Percentiles rank a stretch among this genome's conserved stretches.
These are phyloP conservation scores for Chiridota heheva DNA, from an alignment of 35 echinoderm and acorn worm genomes.

Conservation along the genomic window DNA sequence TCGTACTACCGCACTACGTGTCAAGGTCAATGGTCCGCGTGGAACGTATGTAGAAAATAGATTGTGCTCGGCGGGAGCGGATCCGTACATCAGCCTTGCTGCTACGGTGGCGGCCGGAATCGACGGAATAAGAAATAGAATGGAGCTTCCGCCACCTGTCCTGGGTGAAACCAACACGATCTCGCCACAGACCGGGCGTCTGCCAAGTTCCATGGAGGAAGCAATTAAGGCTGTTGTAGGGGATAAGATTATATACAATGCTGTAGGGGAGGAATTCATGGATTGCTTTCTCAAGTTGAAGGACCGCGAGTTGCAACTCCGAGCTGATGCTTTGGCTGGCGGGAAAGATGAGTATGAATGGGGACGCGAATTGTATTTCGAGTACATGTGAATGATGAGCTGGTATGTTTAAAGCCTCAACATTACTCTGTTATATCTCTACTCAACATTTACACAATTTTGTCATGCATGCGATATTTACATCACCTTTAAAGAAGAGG, in stretches of 20 bases:
- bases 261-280: not conserved
- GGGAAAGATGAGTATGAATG: not conserved
- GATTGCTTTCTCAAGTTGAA: too few relatives aligned
- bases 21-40: constrained; percentile 15
- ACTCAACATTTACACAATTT: too few relatives aligned
- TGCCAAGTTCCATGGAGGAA: not conserved
- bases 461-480: too few relatives aligned
- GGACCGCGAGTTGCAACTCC: too few relatives aligned
- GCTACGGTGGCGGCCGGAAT: constrained; percentile 53
- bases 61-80: constrained; percentile 20
- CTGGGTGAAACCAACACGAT: not conserved
- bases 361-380: not conserved
- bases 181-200: not conserved
- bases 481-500: too few relatives aligned
- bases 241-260: not conserved
- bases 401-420: too few relatives aligned
- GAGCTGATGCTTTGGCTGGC: too few relatives aligned
- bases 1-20: constrained; percentile 38
- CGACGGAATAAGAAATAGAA: constrained; percentile 30
- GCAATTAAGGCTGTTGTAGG: not conserved
- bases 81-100: constrained; percentile 46
- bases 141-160: constrained; percentile 5
- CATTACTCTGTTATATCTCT: too few relatives aligned
- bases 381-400: not conserved
- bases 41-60: constrained; percentile 47